A percentile compares a stretch with the other conserved stretches of the same genome.
Evolutionary conservation across 2,113 vertebrate genomes (phyloP).

Genomic region (Bubo bubo): DNA sequence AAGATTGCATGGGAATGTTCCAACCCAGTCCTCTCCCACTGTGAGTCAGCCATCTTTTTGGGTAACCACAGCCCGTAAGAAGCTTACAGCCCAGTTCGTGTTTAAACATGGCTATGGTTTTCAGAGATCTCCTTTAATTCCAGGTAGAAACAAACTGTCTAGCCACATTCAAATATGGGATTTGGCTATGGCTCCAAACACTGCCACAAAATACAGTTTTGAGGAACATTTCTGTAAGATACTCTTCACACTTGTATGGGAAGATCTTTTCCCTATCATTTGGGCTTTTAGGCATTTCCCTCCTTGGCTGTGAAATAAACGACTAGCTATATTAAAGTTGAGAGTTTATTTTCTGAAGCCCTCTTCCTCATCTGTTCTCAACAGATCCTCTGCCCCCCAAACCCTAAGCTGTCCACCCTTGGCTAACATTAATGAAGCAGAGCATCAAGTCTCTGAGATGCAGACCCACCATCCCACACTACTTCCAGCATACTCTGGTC

Average conservation of each 20-base stretch:
- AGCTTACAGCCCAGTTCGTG: not conserved
- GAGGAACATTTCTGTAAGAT: not conserved
- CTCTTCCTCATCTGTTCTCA: not conserved
- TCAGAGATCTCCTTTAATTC: not conserved
- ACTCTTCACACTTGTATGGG: not conserved
- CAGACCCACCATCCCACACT: not conserved
- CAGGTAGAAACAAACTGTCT: not conserved
- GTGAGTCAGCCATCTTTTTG: constrained; percentile 16
- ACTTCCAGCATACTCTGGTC: not conserved
- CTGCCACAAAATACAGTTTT: not conserved
- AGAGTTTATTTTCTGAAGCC: not conserved
- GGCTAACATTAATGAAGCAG: not conserved
- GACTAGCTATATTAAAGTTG: not conserved
- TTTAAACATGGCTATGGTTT: not conserved
- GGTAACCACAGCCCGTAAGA: constrained; percentile 21
- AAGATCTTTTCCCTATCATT: not conserved
- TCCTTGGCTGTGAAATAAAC: not conserved
- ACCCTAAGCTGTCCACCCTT: not conserved
- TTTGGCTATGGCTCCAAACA: not conserved
- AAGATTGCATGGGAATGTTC: not conserved
- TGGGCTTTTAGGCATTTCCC: not conserved
- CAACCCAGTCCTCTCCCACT: not conserved
- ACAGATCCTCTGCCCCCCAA: not conserved
- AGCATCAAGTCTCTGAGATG: not conserved
- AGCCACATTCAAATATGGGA: not conserved